Evolutionary conservation across 2,888 invertebrate species (phyloP), one percentile per base, ranked within the genome.

Genomic region (Muschampia plurimacula): DNA sequence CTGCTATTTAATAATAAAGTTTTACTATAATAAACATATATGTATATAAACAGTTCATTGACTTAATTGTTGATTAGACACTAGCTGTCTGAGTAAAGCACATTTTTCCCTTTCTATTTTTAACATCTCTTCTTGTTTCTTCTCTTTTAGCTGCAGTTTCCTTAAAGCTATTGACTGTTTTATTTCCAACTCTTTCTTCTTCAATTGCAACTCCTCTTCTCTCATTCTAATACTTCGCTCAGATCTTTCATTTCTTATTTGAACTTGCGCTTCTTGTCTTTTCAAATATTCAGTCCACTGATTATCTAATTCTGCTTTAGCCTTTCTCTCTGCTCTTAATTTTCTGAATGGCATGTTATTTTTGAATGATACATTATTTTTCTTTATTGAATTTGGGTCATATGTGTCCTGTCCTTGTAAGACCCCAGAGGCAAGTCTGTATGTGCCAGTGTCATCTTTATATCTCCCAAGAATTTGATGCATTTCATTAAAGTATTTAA

Each of bases 401-500:
- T 81, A 82, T 46, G 55, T 28, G 41, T 85, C 84, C 71, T 82
- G 80, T 13, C 74, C 80, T 75, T 84, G 85, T 39, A 81, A 76
- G 2, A 88, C 83, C 69, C 88, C 89, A 60, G 89, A 89, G 70
- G 89, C 84, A 60, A 89, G 68, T 80, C 89, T 87, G 62, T 89
- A 89, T 67, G 85, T 78, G 6, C 79, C 84, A 80, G 79, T 82
- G 59, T 84, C 85, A 73, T 87, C 86, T 80, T 80, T 83, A 68
- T 85, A 85, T 39, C 80, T 78, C 8, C 89, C 89, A 52, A 89
- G 79, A 70, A 90, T 89, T 81, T 90, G 89, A 74, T 90, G 88
- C 89, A 90, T 89, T 82, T 89, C 89, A 87, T 89, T 89, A 74
- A 88, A 90, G 80, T 87, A 90, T 78, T 89, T 89, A 72, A 89